Percentiles rank a stretch among this genome's conserved stretches.
Evolutionary conservation across 2,888 invertebrate genomes (phyloP).

Genomic region (Muscina levida): DNA sequence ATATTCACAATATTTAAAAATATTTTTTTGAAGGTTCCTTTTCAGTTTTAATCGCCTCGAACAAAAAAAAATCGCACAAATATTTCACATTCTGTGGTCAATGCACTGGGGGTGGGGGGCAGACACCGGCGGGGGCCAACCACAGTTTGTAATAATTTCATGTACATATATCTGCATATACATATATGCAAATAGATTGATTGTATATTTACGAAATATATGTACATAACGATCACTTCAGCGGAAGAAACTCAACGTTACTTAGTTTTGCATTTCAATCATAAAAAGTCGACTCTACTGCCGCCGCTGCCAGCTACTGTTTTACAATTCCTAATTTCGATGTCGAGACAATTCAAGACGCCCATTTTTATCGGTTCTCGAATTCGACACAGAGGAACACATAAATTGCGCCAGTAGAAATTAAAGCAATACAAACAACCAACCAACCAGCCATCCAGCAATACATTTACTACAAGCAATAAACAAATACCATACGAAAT

Average conservation of each 20-base stretch:
- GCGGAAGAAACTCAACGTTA: background rate
- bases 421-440: conserved; percentile 39
- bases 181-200: background rate
- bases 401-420: conserved; percentile 47
- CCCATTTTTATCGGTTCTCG: conserved; percentile 52
- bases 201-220: background rate
- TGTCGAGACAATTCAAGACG: conserved; percentile 46
- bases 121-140: background rate
- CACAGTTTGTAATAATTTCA: conserved; percentile 4
- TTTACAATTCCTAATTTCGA: conserved; percentile 24
- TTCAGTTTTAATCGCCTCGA: conserved; percentile 24
- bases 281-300: background rate
- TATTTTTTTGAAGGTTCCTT: conserved; percentile 44
- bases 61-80: too few relatives aligned
- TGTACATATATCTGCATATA: conserved; percentile 28
- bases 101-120: conserved; percentile 41
- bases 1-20: conserved; percentile 17
- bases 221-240: background rate
- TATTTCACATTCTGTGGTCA: conserved; percentile 53
- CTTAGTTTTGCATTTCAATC: conserved; percentile 3
- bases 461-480: conserved; percentile 4
- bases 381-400: conserved; percentile 13
- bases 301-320: conserved; percentile 36
- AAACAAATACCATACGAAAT: conserved; percentile 21
- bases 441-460: background rate